These are phyloP conservation scores for Eurypyga helias DNA, from an alignment of 2,113 vertebrate genomes.

Conservation along the genomic window DNA sequence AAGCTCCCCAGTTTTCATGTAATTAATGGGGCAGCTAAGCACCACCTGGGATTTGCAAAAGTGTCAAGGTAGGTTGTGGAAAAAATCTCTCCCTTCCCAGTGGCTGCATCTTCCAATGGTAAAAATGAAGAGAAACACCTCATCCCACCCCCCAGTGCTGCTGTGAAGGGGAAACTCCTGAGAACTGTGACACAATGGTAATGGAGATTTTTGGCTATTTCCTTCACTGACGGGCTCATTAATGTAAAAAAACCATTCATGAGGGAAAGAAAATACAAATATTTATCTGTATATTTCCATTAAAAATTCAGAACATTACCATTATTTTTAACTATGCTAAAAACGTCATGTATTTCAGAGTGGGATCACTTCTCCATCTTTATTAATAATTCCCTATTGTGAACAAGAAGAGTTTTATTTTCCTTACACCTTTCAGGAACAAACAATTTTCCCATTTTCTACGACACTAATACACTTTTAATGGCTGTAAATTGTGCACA, in stretches of 20 bases:
- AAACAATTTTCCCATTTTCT: slow-evolving; percentile 66
- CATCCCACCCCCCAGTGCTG: background rate
- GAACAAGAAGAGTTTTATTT: slow-evolving; percentile 30
- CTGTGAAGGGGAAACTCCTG: background rate
- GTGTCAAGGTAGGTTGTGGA: background rate
- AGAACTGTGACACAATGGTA: background rate
- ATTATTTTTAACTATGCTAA: background rate
- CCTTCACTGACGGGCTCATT: background rate
- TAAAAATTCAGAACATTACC: background rate
- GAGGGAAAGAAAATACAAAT: background rate
- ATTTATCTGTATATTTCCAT: background rate
- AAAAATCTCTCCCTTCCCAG: background rate
- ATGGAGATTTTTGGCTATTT: background rate
- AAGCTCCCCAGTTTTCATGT: background rate
- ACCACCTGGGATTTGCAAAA: background rate
- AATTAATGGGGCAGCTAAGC: background rate
- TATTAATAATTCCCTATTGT: slow-evolving; percentile 51
- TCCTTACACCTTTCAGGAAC: slow-evolving; percentile 44
- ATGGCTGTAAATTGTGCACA: slow-evolving; percentile 55
- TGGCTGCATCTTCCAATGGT: background rate
- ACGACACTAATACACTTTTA: slow-evolving; percentile 45
- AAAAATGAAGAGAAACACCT: background rate
- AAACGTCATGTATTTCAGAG: background rate
- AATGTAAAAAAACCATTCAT: background rate
- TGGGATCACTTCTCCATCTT: slow-evolving; percentile 1